Evolutionary conservation across 2,113 vertebrate species (phyloP), one percentile per base, ranked within the genome.

Genomic region (Megaceryle torquata): DNA sequence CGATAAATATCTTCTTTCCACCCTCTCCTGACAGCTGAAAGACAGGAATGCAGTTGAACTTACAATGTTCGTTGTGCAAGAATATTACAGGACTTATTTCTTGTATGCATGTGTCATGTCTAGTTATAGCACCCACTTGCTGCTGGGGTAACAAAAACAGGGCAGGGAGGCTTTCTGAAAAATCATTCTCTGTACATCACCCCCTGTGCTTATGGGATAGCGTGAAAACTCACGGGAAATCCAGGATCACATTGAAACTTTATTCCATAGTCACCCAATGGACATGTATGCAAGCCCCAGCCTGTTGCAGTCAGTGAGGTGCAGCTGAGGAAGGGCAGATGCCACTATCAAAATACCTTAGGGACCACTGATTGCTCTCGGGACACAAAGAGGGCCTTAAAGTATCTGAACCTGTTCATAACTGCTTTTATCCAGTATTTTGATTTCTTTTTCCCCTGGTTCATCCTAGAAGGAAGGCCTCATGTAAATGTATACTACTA

Each of bases 1-100:
- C 26, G 82, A 96, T 95, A 93, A 97, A 94, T 94, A 96, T 94
- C 95, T 94, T 67, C 95, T 96, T 96, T 96, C 96, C 89, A 88
- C 67, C 10, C 67, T 94, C 89, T 91, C 70, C 78, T 89, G 95
- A 96, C 94, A 96, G 57, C 41, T 93, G 93, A 96, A 89, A 96
- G 91, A 67, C 91, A 96, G 95, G 95, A 96, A 96, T 96, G 94
- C 71, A 67, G 95, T 63, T 81, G 37, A n/a, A 95, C 94, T 72
- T 43, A 69, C 85, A 46, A 0, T 13, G 59, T 60, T n/a, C 26
- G 84, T 79, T 14, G 37, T 57, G 79, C 85, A 74, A 77, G 85
- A 86, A 65, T 56, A 61, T 44, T 46, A 68, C 78, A 82, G 91
- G 75, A 13, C 75, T 87, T 41, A 33, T 11, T 81, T 59, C 90